Base-by-base conservation (phyloP, 2,113 vertebrate genomes). In the Petrocephalus zakoni region DNA sequence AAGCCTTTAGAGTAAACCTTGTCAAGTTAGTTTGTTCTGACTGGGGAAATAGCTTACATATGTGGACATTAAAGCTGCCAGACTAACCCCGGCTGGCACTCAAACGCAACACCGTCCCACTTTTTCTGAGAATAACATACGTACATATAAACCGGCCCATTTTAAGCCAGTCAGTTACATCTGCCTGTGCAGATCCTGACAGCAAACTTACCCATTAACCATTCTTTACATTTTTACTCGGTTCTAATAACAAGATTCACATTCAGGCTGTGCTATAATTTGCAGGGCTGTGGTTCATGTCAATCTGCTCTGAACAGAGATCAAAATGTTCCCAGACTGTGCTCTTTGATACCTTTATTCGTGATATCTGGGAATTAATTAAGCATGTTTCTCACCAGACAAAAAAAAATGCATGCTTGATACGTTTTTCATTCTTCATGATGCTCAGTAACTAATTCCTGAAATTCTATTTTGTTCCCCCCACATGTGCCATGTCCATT, bases 11-110 rank as follows among this genome's bases (percentile, higher is more conserved):
- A 83, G 86, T 87, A 89, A 90, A 94, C 91, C 92, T 90, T 92
- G 89, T 91, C 91, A 89, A 82, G 89, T 92, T 90, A 92, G 90
- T 89, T 90, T 90, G 47, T 87, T 93, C 93, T 61, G 91, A 93
- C 94, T 90, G 72, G 47, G 49, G 47, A 88, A 88, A 88, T 78
- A n/a, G 9, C 72, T 75, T 88, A 78, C 87, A 88, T 53, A 78
- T 78, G 87, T 53, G 55, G 37, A 42, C 22, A 9, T 87, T 42
- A 61, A 82, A 86, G 13, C 52, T 19, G 37, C 25, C 51, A 34
- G 29, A 61, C 34, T 61, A 47, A 47, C 37, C 10, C 37, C 19
- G 42, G 10, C 86, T 37, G 42, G 37, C 21, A 11, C 34, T 87
- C 9, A 37, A n/a, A 61, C 22, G 22, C 56, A 22, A 87, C 11